Evolutionary conservation across 2,113 vertebrate genomes (phyloP), one percentile per base, ranked within the genome.

Genomic region (Bujurquina vittata): DNA sequence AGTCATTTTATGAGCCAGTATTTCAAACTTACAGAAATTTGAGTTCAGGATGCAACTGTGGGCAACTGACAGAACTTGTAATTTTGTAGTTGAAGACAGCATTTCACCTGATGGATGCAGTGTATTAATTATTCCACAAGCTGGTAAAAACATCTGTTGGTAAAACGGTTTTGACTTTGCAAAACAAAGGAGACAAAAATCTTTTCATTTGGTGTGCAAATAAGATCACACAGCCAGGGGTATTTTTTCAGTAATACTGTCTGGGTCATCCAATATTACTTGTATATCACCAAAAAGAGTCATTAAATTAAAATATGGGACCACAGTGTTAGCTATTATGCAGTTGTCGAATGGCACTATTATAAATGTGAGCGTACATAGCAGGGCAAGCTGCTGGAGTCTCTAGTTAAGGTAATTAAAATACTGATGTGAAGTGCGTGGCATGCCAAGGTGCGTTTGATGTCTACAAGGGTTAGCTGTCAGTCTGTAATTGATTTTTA

Each of bases 391-490:
- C 46, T 33, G 46, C 67, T n/a, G 5, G 18, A 26, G 54, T 37
- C 57, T 35, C 72, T 10, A 23, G 31, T 55, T 75, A 17, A 75
- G n/a, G n/a, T 57, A 12, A 75, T 40, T 75, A 75, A 75, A 57
- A 75, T 0, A 17, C 8, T 15, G 40, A 18, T 69, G 22, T 29
- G 40, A 49, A 49, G 5, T 1, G 61, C 12, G 11, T 12, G 2
- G 18, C 46, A 33, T 52, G 67, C 18, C 46, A 72, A 33, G 43
- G 18, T 72, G 67, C 1, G 46, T 54, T 54, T 33, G 67, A 72
- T 31, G 10, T 31, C 43, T 52, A 52, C 43, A 72, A 72, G 65
- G 43, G 65, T 72, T 72, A 7, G 65, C 23, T 69, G 65, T 31
- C 43, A 12, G 18, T 54, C 49, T 14, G 67, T 72, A 72, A 54